A percentile compares a stretch with the other conserved stretches of the same genome.
phyloP scores from a whole-genome alignment of 2,113 vertebrate species.

The Corythaeola cristata region DNA sequence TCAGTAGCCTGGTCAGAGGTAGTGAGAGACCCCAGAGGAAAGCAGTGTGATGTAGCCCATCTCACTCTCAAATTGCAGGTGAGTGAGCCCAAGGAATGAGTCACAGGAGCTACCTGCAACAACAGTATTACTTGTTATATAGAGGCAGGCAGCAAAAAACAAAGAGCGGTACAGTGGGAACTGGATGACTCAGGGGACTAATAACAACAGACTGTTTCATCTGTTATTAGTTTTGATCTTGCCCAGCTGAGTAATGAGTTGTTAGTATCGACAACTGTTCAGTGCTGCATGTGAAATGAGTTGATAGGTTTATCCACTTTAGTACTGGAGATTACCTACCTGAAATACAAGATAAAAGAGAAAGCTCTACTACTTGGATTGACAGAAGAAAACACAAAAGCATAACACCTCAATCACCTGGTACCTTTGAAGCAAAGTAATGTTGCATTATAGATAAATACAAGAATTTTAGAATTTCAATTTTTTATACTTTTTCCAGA shows the following conservation, averaged over 20 bases:
- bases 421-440: background rate
- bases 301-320: background rate
- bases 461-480: background rate
- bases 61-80: background rate
- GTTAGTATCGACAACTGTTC: background rate
- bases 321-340: background rate
- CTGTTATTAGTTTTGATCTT: conserved; percentile 35
- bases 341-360: background rate
- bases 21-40: background rate
- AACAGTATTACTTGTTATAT: background rate
- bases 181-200: conserved; percentile 16
- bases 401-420: background rate
- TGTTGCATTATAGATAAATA: background rate
- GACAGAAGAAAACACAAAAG: background rate
- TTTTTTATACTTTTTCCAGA: background rate
- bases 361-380: background rate
- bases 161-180: background rate
- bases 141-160: background rate
- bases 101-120: conserved; percentile 9
- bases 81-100: background rate
- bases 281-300: background rate
- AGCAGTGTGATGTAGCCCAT: background rate
- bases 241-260: background rate
- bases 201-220: background rate
- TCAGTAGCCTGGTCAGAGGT: background rate